phyloP scores from a whole-genome alignment of 2,888 invertebrate species.

The Copidosoma aretas region DNA sequence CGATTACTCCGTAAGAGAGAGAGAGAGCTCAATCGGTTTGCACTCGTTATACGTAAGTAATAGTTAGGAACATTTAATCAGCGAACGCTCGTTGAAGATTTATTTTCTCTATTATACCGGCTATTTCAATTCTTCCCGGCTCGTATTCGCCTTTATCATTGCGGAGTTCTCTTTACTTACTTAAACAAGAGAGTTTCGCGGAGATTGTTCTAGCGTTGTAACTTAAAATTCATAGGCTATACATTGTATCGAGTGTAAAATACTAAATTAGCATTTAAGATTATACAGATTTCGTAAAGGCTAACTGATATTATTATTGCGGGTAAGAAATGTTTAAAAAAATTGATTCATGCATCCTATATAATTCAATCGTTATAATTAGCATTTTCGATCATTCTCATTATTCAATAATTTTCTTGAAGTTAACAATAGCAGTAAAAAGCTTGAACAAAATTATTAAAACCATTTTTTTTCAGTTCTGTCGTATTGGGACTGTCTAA shows the following conservation, averaged over 20 bases:
- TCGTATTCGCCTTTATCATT: constrained; percentile 30
- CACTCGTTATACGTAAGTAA: constrained; percentile 9
- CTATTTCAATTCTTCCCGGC: neutral
- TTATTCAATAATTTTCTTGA: constrained; percentile 11
- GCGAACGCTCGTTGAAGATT: constrained; percentile 19
- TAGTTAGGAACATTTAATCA: constrained; percentile 34
- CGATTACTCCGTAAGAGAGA: too few species aligned
- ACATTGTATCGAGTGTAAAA: constrained; percentile 7
- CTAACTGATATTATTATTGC: constrained; percentile 29
- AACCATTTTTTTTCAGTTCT: constrained; percentile 23
- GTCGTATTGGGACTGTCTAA: constrained; percentile 22
- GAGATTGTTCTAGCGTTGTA: constrained; percentile 18
- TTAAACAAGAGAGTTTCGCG: neutral
- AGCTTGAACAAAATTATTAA: constrained; percentile 15
- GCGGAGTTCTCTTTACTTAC: constrained; percentile 29
- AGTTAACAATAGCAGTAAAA: neutral
- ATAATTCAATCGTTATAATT: constrained; percentile 1
- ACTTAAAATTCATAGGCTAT: constrained; percentile 22
- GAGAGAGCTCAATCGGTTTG: constrained; percentile 11
- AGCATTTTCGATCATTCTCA: constrained; percentile 7
- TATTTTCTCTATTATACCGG: neutral
- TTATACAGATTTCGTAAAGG: constrained; percentile 13
- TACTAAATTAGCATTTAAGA: constrained; percentile 25
- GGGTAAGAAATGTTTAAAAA: constrained; percentile 27
- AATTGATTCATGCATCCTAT: neutral